Evolutionary conservation across 2,113 vertebrate species (phyloP).

Genomic region (Cyphomyrus discorhynchus): DNA sequence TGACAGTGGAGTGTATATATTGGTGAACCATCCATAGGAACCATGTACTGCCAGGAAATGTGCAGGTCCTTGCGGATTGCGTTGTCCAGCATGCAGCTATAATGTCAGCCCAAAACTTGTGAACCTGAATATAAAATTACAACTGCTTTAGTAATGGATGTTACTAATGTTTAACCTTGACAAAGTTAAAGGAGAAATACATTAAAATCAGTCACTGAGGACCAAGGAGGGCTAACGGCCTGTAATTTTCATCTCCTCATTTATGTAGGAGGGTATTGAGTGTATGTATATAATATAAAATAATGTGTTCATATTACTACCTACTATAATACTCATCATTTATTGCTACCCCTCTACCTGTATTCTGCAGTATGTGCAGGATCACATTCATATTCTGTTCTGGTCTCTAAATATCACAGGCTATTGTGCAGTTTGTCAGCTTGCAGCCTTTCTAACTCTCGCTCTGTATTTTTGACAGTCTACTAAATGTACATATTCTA

Average conservation of each 20-base stretch:
- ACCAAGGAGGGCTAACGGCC: not conserved
- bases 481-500: not conserved
- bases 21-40: not conserved
- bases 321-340: not conserved
- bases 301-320: not conserved
- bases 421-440: not conserved
- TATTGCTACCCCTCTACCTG: not conserved
- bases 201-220: conserved; percentile 3
- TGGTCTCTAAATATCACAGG: not conserved
- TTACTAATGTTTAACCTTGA: not conserved
- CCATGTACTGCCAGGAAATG: not conserved
- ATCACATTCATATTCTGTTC: not conserved
- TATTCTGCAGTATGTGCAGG: not conserved
- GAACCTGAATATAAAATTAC: not conserved
- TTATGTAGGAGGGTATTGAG: not conserved
- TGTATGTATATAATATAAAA: not conserved
- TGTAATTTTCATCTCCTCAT: not conserved
- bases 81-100: not conserved
- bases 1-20: not conserved
- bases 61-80: not conserved
- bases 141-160: not conserved
- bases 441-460: not conserved
- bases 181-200: not conserved
- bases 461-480: not conserved
- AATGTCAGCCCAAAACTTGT: not conserved